Percentiles rank a stretch among this genome's conserved stretches.
These are phyloP conservation scores for Ranitomeya variabilis DNA, from an alignment of 2,113 vertebrate species.

Conservation along the genomic window DNA sequence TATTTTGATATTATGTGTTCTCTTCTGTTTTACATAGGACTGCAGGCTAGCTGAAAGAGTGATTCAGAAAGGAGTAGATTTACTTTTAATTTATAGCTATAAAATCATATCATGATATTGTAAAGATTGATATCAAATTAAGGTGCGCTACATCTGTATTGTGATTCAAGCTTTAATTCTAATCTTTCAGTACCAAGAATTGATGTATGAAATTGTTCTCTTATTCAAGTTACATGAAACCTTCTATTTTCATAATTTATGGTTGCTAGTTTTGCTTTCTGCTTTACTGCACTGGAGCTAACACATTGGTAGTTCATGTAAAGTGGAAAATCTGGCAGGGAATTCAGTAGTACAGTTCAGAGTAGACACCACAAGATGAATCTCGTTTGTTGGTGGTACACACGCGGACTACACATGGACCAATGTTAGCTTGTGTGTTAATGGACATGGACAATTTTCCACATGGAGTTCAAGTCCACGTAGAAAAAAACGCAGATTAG, in stretches of 20 bases:
- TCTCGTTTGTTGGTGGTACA: neutral
- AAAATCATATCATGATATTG: neutral
- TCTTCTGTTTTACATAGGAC: neutral
- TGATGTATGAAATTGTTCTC: neutral
- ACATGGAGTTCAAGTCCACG: no score
- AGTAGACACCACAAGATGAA: neutral
- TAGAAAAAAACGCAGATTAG: no score
- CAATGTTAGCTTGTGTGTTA: no score
- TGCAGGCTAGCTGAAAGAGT: neutral
- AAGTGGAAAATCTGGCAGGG: neutral
- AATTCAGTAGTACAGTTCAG: neutral
- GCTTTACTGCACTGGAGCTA: neutral
- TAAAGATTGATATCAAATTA: neutral
- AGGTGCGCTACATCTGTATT: neutral
- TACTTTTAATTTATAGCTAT: neutral
- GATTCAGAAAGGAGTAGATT: neutral
- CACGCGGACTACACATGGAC: no score
- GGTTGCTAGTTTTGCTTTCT: neutral
- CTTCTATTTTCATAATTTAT: neutral
- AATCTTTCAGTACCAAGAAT: neutral
- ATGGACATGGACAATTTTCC: no score
- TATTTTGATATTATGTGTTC: neutral
- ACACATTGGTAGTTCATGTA: neutral
- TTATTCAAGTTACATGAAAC: neutral
- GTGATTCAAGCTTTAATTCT: no score